Conservation (phyloP, 2,113 vertebrate genomes). For the Tricholaema leucomelas region DNA sequence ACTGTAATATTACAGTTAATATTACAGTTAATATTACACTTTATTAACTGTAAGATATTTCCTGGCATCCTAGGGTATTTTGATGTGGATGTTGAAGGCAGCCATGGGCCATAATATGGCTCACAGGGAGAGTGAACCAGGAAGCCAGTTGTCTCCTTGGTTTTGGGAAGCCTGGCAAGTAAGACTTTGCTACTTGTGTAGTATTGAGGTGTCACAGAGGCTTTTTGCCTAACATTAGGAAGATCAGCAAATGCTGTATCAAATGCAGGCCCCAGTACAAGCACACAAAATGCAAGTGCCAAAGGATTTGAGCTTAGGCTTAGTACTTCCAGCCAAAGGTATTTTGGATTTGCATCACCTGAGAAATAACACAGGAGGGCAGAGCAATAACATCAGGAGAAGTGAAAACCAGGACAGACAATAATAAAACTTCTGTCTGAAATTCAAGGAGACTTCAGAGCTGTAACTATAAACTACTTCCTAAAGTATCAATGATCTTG, state of each 20-base stretch:
- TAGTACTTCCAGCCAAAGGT: background rate
- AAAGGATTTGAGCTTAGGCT: background rate
- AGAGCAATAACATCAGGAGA: background rate
- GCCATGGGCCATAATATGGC: rapidly evolving
- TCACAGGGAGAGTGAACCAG: background rate
- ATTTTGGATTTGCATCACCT: background rate
- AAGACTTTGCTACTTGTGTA: background rate
- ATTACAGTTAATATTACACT: no score
- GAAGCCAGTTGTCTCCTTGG: background rate
- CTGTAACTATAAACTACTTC: background rate
- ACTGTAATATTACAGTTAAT: no score
- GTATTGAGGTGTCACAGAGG: background rate
- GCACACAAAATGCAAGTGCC: background rate
- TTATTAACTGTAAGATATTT: background rate
- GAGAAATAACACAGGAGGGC: background rate
- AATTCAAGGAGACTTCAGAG: background rate
- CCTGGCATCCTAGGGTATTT: background rate
- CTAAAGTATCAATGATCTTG: background rate
- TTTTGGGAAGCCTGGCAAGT: background rate
- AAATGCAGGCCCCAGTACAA: background rate
- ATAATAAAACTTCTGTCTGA: background rate
- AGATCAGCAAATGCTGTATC: background rate
- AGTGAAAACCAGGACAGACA: background rate
- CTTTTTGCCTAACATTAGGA: background rate
- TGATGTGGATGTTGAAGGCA: background rate